Base-by-base conservation (phyloP, 2,888 invertebrate species). In the Drosophila merina region DNA sequence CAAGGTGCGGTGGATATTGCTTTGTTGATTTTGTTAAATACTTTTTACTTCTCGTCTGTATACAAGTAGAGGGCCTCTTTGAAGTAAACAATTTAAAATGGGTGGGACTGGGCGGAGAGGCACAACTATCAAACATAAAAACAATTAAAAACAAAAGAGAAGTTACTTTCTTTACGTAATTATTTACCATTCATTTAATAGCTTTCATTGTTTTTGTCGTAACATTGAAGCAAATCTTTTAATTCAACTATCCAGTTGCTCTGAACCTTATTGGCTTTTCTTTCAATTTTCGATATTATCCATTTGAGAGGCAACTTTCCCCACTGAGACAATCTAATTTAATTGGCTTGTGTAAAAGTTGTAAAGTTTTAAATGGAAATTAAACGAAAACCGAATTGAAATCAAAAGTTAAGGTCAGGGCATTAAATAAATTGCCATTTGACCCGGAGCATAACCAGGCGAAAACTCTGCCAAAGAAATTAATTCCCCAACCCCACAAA, bases 21-120 rank as follows among this genome's bases (percentile, higher is more conserved):
- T 59, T 74, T 86, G 79, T 84, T 88, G 76, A 69, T 69, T 76
- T 64, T 86, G 63, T 74, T 84, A 88, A 84, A 88, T 84, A 84
- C 79, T 74, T 86, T 68, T 76, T 59, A 54, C 62, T 76, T 73
- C 69, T 45, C 60, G 48, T 52, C 3, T 31, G 42, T 14, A 28
- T 26, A n/a, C 10, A 33, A 14, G 40, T 54, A 14, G 12, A 7
- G 5, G 7, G 26, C 72, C 48, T 54, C 51, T 44, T 47, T 44
- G 62, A 45, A 73, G 51, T 76, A 40, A 44, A 25, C 31, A 54
- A 33, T 38, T 57, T 64, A 64, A 51, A 47, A 30, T 7, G 40
- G 33, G 10, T 20, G 8, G 10, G 3, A 12, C 1, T 42, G 14
- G 9, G 7, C 33, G 10, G 42, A 12, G 64, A 47, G n/a, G n/a